phyloP scores from a whole-genome alignment of 1,140 invertebrate genomes.

The Papilio aristodemus region DNA sequence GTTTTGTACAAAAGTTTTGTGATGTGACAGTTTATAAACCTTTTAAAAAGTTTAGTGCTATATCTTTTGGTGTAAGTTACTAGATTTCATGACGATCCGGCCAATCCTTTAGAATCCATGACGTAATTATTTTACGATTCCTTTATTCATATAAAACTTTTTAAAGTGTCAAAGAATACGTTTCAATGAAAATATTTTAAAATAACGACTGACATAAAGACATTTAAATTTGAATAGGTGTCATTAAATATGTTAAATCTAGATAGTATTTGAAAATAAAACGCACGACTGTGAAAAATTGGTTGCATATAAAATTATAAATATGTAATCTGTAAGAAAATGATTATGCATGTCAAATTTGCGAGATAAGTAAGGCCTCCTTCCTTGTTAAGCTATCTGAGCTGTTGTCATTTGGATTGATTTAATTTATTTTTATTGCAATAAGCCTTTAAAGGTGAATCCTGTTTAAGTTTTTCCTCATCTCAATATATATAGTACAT shows the following conservation, averaged over 20 bases:
- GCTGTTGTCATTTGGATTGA: conserved; percentile 9
- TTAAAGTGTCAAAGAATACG: conserved; percentile 16
- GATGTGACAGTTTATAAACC: no score
- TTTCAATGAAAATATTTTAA: conserved; percentile 19
- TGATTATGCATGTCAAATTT: neutral
- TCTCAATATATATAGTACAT: neutral
- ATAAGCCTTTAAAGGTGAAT: conserved; percentile 12
- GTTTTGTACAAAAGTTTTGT: no score
- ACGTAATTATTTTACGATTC: neutral
- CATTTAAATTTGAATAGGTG: neutral
- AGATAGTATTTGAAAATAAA: conserved; percentile 8
- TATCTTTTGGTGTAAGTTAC: no score
- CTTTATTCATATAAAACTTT: conserved; percentile 1
- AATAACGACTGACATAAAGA: conserved; percentile 3
- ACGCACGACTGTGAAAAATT: neutral
- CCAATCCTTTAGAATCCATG: neutral
- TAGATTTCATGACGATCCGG: no score
- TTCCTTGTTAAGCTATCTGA: conserved; percentile 1
- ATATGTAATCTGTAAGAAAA: conserved; percentile 16
- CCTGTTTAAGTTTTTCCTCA: neutral
- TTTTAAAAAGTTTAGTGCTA: no score
- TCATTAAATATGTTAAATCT: conserved; percentile 22
- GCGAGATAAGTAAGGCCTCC: conserved; percentile 8
- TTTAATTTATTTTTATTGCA: conserved; percentile 19
- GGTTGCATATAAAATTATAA: conserved; percentile 9